These are phyloP conservation scores for Sebastes schlegelii DNA, from an alignment of 2,113 vertebrate genomes.

Conservation along the genomic window DNA sequence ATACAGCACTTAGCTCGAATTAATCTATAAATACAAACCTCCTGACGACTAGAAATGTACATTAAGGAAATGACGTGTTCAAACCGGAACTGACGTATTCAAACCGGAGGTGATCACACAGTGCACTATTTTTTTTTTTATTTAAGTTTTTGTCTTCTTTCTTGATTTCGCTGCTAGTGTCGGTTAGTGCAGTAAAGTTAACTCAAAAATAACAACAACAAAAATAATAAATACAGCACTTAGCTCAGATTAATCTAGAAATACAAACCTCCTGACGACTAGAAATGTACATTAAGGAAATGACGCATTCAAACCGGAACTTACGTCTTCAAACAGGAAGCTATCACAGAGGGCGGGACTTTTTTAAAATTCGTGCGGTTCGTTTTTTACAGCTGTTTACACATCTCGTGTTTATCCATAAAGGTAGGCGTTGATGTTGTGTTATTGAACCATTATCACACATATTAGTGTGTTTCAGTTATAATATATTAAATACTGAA, in stretches of 20 bases:
- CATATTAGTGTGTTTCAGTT: background rate
- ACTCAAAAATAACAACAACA: background rate
- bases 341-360: constrained; percentile 37
- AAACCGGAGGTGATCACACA: no score
- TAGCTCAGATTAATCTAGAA: accelerated
- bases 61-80: no score
- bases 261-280: accelerated
- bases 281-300: no score
- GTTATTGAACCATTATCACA: background rate
- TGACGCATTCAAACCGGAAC: constrained; percentile 30
- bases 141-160: background rate
- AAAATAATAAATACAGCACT: accelerated
- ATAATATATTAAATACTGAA: background rate
- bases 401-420: background rate
- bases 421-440: constrained; percentile 40
- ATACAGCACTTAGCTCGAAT: no score
- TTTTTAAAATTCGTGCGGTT: constrained; percentile 53
- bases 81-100: no score
- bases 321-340: constrained; percentile 22
- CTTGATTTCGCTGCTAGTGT: background rate
- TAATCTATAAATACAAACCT: no score
- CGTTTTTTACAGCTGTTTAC: constrained; percentile 23
- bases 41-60: no score
- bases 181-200: background rate
- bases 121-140: no score